Base-by-base conservation (phyloP, 2,888 invertebrate genomes). In the Parnassius orleans region DNA sequence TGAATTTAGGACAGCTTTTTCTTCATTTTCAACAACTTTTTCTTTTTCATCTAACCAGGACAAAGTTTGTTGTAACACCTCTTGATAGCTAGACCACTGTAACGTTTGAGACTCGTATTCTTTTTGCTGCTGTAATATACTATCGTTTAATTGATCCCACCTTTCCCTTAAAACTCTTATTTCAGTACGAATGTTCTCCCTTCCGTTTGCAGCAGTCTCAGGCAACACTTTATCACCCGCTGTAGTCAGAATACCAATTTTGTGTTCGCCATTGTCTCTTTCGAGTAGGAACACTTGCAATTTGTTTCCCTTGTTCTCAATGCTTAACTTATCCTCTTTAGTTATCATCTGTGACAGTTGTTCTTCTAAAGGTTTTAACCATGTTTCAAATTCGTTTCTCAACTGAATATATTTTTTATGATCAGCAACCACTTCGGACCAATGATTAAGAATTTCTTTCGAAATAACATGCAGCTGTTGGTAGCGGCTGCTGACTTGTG, bases 181-280 rank as follows among this genome's bases (percentile, higher is more conserved):
- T 80, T 98, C 96, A 69, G 95, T 94, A n/a, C 98, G 93, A 61
- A 98, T 95, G 59, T 93, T 94, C 82, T 99, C 98, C 66, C 98
- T 93, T 0, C 98, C 98, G 71, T 95, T 95, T 0, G 98, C 95
- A 10, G 98, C 96, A 2, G 98, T 99, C 82, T 98, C 97, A 0
- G 98, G 97, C 66, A 98, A 93, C n/a, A 98, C 94, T 80, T 96
- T 95, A 77, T 99, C 98, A 2, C 97, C 97, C 0, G 95, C 93
- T 3, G 95, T 93, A 12, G 95, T 95, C 15, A 98, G 85, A 48
- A 94, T 93, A 60, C 94, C 93, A 44, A 98, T 92, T 72, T 96
- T 94, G 72, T 95, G 95, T 72, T 96, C 95, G 1, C 97, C 97
- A 77, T 96, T 95, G 70, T 98, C 97, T 69, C 95, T 94, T 78